phyloP scores from a whole-genome alignment of 2,797 vertebrate species.

The Falco cherrug region DNA sequence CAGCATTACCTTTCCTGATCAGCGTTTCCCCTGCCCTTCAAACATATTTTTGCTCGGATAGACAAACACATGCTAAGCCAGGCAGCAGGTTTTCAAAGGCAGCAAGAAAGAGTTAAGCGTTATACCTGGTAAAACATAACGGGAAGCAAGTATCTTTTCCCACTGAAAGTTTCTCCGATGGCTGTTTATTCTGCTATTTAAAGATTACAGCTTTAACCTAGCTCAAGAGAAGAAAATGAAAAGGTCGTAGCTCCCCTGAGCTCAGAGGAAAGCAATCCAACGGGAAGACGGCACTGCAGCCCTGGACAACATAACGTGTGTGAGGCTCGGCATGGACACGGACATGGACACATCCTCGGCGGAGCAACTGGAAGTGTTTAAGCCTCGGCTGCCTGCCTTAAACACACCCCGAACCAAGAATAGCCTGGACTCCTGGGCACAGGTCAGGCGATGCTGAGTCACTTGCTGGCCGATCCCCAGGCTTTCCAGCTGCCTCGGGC shows the following conservation, averaged over 20 bases:
- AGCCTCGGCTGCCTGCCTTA: neutral
- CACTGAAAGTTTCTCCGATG: neutral
- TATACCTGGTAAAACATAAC: neutral
- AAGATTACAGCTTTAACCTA: neutral
- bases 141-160: neutral
- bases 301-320: rapidly evolving
- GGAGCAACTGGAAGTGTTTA: neutral
- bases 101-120: neutral
- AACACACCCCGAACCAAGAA: slow-evolving; percentile 8
- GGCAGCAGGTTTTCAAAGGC: neutral
- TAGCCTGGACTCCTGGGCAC: neutral
- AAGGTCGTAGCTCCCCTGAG: neutral
- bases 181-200: neutral
- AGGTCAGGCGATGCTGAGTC: slow-evolving; percentile 62
- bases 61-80: neutral
- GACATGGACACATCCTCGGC: neutral
- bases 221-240: neutral
- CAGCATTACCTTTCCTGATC: neutral
- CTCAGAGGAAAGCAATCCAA: neutral
- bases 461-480: slow-evolving; percentile 35
- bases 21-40: neutral
- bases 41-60: neutral
- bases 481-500: slow-evolving; percentile 16
- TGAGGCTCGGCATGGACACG: neutral
- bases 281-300: neutral